phyloP scores from a whole-genome alignment of 37 sponge, comb jelly and placozoan species.

The Hormiphora californensis region DNA sequence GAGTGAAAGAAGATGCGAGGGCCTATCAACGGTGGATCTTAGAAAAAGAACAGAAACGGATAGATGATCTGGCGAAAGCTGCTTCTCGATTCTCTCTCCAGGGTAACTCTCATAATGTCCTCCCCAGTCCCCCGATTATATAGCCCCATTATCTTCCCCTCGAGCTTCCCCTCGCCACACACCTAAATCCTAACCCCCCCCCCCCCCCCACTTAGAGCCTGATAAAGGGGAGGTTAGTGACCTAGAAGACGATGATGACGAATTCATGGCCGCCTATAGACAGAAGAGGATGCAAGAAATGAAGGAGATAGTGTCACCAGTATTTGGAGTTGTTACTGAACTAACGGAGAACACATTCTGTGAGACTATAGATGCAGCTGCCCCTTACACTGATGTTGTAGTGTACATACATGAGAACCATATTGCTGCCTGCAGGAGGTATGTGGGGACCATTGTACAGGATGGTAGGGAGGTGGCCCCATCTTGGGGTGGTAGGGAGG shows the following conservation, averaged over 20 bases:
- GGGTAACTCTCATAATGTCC: too few relatives aligned
- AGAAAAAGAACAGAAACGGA: conserved; percentile 32
- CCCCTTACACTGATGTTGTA: conserved; percentile 11
- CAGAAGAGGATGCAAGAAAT: conserved; percentile 36
- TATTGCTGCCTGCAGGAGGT: conserved; percentile 11
- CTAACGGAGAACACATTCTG: conserved; percentile 13
- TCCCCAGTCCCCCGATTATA: too few relatives aligned
- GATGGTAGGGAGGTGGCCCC: too few relatives aligned
- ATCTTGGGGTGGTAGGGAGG: too few relatives aligned
- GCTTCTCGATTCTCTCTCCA: not conserved
- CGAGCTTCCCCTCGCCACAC: too few relatives aligned
- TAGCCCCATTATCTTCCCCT: too few relatives aligned
- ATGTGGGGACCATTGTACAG: too few relatives aligned
- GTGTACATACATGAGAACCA: conserved; percentile 29
- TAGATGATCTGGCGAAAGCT: conserved; percentile 7
- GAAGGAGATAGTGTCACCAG: conserved; percentile 10
- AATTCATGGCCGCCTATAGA: conserved; percentile 37
- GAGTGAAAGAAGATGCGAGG: conserved; percentile 42
- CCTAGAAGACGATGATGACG: conserved; percentile 3
- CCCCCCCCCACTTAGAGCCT: too few relatives aligned
- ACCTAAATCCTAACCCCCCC: too few relatives aligned
- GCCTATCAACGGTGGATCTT: conserved; percentile 13
- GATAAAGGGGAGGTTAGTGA: too few relatives aligned
- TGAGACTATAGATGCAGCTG: conserved; percentile 5
- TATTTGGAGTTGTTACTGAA: not conserved